phyloP scores from a whole-genome alignment of 2,888 invertebrate species.

The Tillus elongatus region DNA sequence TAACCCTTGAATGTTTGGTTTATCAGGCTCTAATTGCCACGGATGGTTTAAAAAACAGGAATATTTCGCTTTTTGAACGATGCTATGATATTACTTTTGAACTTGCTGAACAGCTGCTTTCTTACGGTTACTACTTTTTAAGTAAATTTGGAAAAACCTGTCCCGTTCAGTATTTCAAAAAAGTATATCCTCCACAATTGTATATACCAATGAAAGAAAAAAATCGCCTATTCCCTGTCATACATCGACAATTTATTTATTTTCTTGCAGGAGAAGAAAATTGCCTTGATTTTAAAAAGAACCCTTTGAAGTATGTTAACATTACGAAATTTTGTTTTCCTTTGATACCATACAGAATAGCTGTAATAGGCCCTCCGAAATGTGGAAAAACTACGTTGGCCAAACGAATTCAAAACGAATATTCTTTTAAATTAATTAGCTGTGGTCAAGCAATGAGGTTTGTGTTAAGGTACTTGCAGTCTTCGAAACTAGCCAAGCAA shows the following conservation, averaged over 20 bases:
- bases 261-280: conserved; percentile 47
- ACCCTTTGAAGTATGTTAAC: conserved; percentile 50
- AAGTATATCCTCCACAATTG: conserved; percentile 44
- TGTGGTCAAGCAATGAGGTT: conserved; percentile 47
- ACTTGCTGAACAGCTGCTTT: conserved; percentile 49
- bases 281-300: conserved; percentile 44
- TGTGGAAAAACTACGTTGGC: conserved; percentile 53
- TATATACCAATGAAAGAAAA: conserved; percentile 42
- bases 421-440: conserved; percentile 48
- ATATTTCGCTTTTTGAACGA: conserved; percentile 49
- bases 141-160: conserved; percentile 57
- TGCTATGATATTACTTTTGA: conserved; percentile 46
- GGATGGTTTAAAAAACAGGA: conserved; percentile 41
- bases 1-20: conserved; percentile 31
- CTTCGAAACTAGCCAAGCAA: conserved; percentile 44
- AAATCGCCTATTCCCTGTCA: conserved; percentile 45
- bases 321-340: conserved; percentile 42
- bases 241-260: conserved; percentile 53
- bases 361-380: conserved; percentile 54
- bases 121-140: conserved; percentile 50
- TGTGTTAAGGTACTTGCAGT: conserved; percentile 44
- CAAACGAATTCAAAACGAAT: conserved; percentile 45
- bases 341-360: conserved; percentile 47
- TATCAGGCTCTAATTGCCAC: conserved; percentile 28
- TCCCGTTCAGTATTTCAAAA: conserved; percentile 52